Base-by-base conservation (phyloP, 2,113 vertebrate genomes). In the Diadophis punctatus region DNA sequence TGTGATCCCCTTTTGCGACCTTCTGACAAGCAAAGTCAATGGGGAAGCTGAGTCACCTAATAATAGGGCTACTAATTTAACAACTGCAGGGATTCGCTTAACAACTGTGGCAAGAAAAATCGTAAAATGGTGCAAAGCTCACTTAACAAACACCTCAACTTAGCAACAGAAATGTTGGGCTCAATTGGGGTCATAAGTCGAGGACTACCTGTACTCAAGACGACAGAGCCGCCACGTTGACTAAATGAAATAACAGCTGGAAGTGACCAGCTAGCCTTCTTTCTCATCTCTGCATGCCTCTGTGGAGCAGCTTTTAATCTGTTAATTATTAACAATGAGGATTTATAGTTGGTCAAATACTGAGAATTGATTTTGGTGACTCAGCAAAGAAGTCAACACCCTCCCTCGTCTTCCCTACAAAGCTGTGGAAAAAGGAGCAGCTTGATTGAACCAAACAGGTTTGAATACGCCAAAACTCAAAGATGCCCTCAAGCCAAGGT, bases 301-400 rank as follows among this genome's bases (percentile, higher is more conserved):
- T 39, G 4, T 27, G 0, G 52, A 25, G 88, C 90, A 10, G 22
- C 86, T 86, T 18, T 14, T 39, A 51, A 18, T n/a, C 14, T 43
- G 92, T 88, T 90, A 86, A 63, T 1, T 7, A 55, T 84, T 93
- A 51, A 85, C 23, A 12, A 68, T n/a, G n/a, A 39, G 25, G 4
- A 46, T 49, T n/a, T 46, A 52, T 60, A 63, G 51, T 91, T 94
- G 93, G 95, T 90, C 93, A 95, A 94, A 11, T 3, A 30, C 1
- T 88, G 23, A 20, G 95, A 58, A 85, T 22, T 87, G 39, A 14
- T 88, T 90, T 91, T 56, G 92, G 85, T 94, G 93, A 94, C 93
- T 68, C 60, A 93, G 91, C 56, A 14, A 58, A 51, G 22, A 20
- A 60, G 14, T 30, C 49, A 88, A 80, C 51, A 8, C 51, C 60